These are phyloP conservation scores for Hydrolagus affinis DNA, from an alignment of 2,113 vertebrate genomes.

Conservation along the genomic window DNA sequence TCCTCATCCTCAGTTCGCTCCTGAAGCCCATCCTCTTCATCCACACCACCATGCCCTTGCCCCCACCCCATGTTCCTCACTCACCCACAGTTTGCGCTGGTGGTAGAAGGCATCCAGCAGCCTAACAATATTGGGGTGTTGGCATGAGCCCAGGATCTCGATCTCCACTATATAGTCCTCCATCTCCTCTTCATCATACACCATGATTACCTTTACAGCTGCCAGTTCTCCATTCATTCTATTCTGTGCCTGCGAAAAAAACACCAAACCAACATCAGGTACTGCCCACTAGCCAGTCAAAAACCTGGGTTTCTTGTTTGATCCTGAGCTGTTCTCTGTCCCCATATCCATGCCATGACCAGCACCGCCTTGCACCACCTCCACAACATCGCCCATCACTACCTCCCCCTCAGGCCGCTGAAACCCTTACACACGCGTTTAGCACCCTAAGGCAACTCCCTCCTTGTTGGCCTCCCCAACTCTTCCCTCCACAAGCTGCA, in stretches of 20 bases:
- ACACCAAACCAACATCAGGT: not conserved
- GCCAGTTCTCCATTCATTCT: conserved; percentile 38
- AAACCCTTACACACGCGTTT: no score
- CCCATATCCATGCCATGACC: no score
- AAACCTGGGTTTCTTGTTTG: no score
- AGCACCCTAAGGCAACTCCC: no score
- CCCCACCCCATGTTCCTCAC: conserved; percentile 3
- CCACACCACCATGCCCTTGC: no score
- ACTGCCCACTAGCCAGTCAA: not conserved
- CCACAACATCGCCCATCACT: no score
- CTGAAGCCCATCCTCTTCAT: not conserved
- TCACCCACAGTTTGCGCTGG: conserved; percentile 54
- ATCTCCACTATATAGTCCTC: conserved; percentile 52
- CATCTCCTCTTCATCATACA: conserved; percentile 49
- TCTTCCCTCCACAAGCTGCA: no score
- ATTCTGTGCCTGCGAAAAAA: conserved; percentile 39
- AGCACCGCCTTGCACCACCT: no score
- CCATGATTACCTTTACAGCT: conserved; percentile 50
- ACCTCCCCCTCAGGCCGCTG: no score
- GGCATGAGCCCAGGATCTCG: conserved; percentile 49
- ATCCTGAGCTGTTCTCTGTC: no score
- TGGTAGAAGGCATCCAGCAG: conserved; percentile 51
- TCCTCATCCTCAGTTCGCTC: not conserved
- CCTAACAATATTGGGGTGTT: conserved; percentile 48
- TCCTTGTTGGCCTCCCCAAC: no score